phyloP scores from a whole-genome alignment of 2,113 vertebrate genomes.

The Glaucidium brasilianum region DNA sequence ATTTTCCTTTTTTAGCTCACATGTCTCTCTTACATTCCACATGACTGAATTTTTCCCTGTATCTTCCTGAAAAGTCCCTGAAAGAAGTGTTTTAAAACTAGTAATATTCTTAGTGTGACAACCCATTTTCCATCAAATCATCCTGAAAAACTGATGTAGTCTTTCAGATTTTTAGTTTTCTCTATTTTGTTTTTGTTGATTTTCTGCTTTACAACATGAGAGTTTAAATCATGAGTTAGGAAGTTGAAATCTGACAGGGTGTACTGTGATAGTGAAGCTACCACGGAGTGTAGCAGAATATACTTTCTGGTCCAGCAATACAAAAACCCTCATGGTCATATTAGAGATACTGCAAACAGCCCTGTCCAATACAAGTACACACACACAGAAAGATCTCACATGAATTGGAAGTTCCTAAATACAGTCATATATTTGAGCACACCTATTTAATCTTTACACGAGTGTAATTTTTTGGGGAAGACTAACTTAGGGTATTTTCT shows the following conservation, averaged over 20 bases:
- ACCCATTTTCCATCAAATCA: not conserved
- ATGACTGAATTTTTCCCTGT: not conserved
- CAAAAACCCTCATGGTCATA: not conserved
- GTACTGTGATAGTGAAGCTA: not conserved
- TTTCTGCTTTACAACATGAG: not conserved
- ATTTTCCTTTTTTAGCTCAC: not conserved
- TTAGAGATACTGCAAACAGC: not conserved
- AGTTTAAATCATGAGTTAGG: not conserved
- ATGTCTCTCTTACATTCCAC: not conserved
- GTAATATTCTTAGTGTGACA: not conserved
- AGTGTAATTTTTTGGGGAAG: not conserved
- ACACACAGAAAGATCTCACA: accelerated
- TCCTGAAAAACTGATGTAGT: not conserved
- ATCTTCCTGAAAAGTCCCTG: not conserved
- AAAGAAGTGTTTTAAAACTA: not conserved
- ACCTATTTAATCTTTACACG: not conserved
- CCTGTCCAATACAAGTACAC: not conserved
- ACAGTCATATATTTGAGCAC: not conserved
- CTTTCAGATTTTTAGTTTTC: not conserved
- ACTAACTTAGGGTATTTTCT: not conserved
- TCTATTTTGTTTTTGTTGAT: not conserved
- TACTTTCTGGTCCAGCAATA: not conserved
- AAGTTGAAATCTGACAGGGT: not conserved
- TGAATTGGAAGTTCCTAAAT: not conserved
- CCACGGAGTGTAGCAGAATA: not conserved